Base-by-base conservation (phyloP, 2,113 vertebrate species). In the Cyrtonyx montezumae region DNA sequence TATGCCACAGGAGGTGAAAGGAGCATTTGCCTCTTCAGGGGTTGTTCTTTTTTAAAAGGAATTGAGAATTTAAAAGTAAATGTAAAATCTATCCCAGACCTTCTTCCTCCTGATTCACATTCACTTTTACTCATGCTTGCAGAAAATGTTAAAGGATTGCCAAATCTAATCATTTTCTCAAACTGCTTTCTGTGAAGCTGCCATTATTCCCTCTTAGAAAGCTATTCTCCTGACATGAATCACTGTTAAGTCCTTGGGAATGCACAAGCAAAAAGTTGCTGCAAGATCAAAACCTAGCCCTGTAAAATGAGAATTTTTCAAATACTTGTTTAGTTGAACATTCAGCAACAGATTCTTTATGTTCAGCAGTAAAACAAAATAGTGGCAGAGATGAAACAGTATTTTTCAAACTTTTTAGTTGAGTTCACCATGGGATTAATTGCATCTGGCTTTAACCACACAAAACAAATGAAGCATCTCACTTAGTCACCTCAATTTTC, bases 121-220 rank as follows among this genome's bases (percentile, higher is more conserved):
- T 48, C 11, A 4, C 58, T 49, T 87, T 2, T 0, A 0, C 9
- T 87, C 9, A 4, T 6, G 3, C 2, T 5, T 34, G 12, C 10
- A 55, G 37, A 30, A 84, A 28, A 8, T 46, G 79, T 92, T 59
- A 84, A 84, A 79, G 9, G 6, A 55, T 63, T 95, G 45, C 14
- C 3, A 1, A 5, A 75, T 62, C 55, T n/a, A 66, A 9, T 32
- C 62, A 37, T 51, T 22, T 90, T 55, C 16, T 76, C 2, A 0
- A 73, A 32, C 7, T 8, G 4, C 37, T 90, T 69, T 78, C 43
- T 53, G 15, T 69, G 45, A 79, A 76, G 45, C 7, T 87, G 32
- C 48, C 2, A 4, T 49, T 73, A 20, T 6, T 81, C 4, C 40
- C 55, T 68, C 48, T 36, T 45, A 81, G 80, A 65, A 14, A 73